Evolutionary conservation across 2,113 vertebrate species (phyloP), one percentile per base, ranked within the genome.

Genomic region (Sakesphorus luctuosus): DNA sequence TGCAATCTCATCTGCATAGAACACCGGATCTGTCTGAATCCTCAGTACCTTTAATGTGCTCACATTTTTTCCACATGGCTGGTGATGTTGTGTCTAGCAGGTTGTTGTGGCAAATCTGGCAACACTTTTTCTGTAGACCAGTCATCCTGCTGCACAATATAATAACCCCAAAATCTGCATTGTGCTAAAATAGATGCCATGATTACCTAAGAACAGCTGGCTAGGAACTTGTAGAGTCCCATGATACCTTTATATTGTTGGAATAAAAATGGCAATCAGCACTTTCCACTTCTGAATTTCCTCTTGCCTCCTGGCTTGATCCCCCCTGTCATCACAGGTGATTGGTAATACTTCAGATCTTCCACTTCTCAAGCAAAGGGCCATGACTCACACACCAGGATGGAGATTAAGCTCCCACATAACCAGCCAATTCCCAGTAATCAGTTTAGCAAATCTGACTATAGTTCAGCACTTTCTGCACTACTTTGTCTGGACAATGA

Each of bases 1-100:
- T 95, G 18, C 76, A 82, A 69, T 53, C 82, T 95, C 71, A 90
- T 94, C 90, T 86, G 50, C 94, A 85, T 58, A 82, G 52, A 84
- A 18, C 6, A 2, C 43, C 46, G 56, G 68, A 96, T 93, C 78
- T 62, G 43, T 7, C 24, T 6, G 71, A 85, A 80, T 89, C 91
- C 63, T 95, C 82, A 83, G 44, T 78, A 58, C 17, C 50, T 87
- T 82, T 87, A 92, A 95, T 38, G 49, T 8, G 17, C 53, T 85
- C 36, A 7, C 92, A 75, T 91, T 81, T 93, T 94, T 87, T 90
- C 83, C 89, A 38, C 44, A 76, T 80, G 38, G 36, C 52, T 94
- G 74, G 20, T 16, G 6, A 59, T 46, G 44, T 24, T 55, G 21
- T 49, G 29, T 40, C 80, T 87, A 67, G 49, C 29, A 80, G 53